A percentile compares a stretch with the other conserved stretches of the same genome.
phyloP scores from a whole-genome alignment of 2,113 vertebrate species.

The Anolis carolinensis region DNA sequence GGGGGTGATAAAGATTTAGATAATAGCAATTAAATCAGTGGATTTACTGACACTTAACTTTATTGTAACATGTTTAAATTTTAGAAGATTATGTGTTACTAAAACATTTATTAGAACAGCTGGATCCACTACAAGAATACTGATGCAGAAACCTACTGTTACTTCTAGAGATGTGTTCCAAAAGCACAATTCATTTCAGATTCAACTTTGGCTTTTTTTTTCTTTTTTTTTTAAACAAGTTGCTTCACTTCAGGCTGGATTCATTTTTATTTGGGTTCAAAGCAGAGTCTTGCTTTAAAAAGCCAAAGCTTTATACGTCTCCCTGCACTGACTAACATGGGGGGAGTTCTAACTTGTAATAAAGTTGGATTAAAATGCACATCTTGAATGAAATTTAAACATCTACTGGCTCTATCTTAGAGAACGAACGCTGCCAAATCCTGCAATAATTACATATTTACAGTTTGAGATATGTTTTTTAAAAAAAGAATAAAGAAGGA shows the following conservation, averaged over 20 bases:
- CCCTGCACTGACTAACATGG: neutral
- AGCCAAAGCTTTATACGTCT: neutral
- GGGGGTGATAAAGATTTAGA: conserved; percentile 17
- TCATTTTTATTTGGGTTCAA: neutral
- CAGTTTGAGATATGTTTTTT: neutral
- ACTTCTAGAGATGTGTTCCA: neutral
- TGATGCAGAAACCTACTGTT: conserved; percentile 16
- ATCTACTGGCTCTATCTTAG: neutral
- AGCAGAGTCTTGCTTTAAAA: neutral
- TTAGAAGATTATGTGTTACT: neutral
- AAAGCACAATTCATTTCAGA: neutral
- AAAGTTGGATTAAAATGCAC: neutral
- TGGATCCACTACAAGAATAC: conserved; percentile 6
- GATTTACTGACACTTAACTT: conserved; percentile 5
- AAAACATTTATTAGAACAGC: conserved; percentile 9
- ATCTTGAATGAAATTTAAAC: neutral
- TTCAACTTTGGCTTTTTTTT: neutral
- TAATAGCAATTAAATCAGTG: conserved; percentile 31
- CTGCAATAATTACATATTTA: neutral
- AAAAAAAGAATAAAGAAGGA: neutral
- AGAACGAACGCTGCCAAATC: neutral
- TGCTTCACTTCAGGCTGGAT: neutral
- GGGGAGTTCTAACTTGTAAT: neutral
- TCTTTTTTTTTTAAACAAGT: neutral
- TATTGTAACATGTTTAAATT: neutral